Percentiles rank a stretch among this genome's conserved stretches.
Conservation (phyloP, 2,888 invertebrate genomes). For the Platerodrilus igneus region DNA sequence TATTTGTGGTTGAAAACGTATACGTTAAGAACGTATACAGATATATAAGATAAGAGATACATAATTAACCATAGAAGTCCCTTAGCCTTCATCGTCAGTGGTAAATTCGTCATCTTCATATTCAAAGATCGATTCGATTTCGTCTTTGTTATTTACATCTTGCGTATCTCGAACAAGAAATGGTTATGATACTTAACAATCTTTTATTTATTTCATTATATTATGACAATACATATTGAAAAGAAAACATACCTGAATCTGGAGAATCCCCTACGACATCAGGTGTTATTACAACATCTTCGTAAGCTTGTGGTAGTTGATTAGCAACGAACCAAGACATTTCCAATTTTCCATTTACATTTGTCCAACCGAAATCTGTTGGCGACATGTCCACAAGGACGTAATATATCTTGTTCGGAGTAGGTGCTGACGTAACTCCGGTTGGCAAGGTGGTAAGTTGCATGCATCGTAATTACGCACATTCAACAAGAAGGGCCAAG, state of each 20-base stretch:
- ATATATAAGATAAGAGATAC: no score
- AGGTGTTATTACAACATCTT: conserved; percentile 22
- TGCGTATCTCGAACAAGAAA: conserved; percentile 27
- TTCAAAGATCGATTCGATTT: conserved; percentile 29
- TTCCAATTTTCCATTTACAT: no score
- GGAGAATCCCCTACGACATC: no score
- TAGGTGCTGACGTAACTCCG: conserved; percentile 32
- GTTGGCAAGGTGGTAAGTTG: conserved; percentile 33
- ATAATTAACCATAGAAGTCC: no score
- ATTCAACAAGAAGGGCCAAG: conserved; percentile 30
- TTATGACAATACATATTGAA: no score
- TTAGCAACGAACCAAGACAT: no score
- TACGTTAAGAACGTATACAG: no score
- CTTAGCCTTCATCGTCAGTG: conserved; percentile 24
- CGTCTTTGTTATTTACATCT: conserved; percentile 17
- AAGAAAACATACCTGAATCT: no score
- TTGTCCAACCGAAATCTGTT: conserved; percentile 27
- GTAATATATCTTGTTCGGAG: conserved; percentile 35
- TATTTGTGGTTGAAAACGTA: no score
- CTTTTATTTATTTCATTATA: no score
- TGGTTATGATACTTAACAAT: no score
- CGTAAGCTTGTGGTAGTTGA: conserved; percentile 24
- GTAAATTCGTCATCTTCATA: conserved; percentile 28
- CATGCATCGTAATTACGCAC: conserved; percentile 34
- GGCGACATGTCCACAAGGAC: conserved; percentile 31